Evolutionary conservation across 2,888 invertebrate genomes (phyloP), one percentile per base, ranked within the genome.

Genomic region (Drosophila sordidula): DNA sequence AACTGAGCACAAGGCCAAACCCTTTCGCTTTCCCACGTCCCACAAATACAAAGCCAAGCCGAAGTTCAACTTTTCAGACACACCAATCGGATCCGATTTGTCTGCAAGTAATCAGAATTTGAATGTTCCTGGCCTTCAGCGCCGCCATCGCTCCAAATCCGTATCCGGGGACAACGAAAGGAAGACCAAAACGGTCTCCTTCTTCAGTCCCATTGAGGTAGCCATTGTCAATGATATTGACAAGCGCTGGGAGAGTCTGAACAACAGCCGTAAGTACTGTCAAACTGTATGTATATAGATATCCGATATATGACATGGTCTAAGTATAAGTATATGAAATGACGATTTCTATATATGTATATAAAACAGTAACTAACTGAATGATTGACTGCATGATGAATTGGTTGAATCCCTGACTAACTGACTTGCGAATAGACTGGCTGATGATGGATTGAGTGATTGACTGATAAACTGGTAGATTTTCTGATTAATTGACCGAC

Each of bases 81-180:
- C 46, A 0, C 5, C 54, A 4, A 14, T 32, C 11, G 25, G 42
- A 51, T 6, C 36, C 51, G 69, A 5, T 75, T 36, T 41, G 34
- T 1, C 5, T 34, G 18, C n/a, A 5, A 3, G 8, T 14, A 29
- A 18, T 9, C 22, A 18, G 5, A 16, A 39, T 14, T 36, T 59
- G 22, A 29, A 36, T 3, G 26, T 67, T 1, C 49, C 85, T 4
- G 73, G 74, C 9, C 76, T 75, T 14, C 0, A 6, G 41, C 4
- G 26, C 25, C 87, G 90, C 4, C 89, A 89, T 45, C 89, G 92
- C 22, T 92, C 91, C 0, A 69, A 81, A 8, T 90, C 91, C 0
- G 55, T 77, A 0, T 78, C 78, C 32, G 32, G 26, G 0, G 9
- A 64, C 12, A 78, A 74, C 11, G 75, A 65, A 6, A 57, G 32